Evolutionary conservation across 1,140 invertebrate genomes (phyloP), one percentile per base, ranked within the genome.

Genomic region (Octopus bimaculoides): DNA sequence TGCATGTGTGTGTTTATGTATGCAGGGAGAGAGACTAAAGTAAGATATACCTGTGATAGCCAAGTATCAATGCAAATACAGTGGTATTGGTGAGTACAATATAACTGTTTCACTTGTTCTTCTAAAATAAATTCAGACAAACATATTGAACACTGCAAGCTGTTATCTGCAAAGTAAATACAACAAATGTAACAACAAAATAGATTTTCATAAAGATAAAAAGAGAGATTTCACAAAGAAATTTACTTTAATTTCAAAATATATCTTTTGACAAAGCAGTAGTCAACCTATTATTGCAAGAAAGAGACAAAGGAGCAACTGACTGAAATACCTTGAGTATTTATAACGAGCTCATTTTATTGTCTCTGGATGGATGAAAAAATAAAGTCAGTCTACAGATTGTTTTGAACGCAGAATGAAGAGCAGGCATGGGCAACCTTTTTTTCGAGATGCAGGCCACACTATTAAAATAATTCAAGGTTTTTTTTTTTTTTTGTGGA

Each of bases 51-150:
- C 89, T 98, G 91, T 92, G 97, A 94, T 82, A 99, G 91, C 97
- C 97, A 99, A 75, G 96, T 96, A 85, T 95, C 92, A 87, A 99
- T 98, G 88, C 97, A 99, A 61, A 93, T 92, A 88, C 94, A 93
- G 90, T 99, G 97, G 91, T 96, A 99, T 75, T 97, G 91, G 91
- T 99, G 97, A 85, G 94, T 92, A 91, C 97, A 99, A 55, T 95
- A 93, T 86, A 99, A 91, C 86, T 95, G 93, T 82, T 94, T 94
- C 9, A 98, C 97, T 77, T 93, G 92, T 91, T 98, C 96, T 71
- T 93, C 93, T 84, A 95, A 85, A 84, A 92, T 91, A 88, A 97
- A 97, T 88, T 96, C 95, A 85, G 99, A 97, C 96, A 98, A 98
- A 90, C 97, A 99, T 7, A 99, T 95, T 5, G 97, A 97, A 91